These are phyloP conservation scores for Eurystomus gularis DNA, from an alignment of 2,113 vertebrate species.

Conservation along the genomic window DNA sequence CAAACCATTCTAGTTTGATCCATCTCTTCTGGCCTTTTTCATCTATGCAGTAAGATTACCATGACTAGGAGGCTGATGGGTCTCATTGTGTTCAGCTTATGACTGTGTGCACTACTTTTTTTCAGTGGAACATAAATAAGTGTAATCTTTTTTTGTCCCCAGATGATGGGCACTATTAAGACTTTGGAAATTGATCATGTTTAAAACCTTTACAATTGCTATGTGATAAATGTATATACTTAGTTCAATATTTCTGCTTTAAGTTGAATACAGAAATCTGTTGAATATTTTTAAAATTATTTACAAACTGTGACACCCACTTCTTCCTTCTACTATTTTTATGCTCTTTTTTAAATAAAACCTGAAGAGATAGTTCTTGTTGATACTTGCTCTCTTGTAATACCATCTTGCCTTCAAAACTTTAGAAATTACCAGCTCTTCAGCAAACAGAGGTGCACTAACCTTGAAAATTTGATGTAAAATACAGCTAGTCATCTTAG, in stretches of 20 bases:
- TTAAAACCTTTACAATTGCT: neutral
- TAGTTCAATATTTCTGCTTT: neutral
- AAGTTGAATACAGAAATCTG: neutral
- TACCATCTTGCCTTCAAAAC: neutral
- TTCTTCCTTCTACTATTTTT: neutral
- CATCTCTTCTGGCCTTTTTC: constrained; percentile 43
- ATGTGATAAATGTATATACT: neutral
- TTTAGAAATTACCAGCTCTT: neutral
- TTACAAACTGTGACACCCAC: neutral
- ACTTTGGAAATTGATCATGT: neutral
- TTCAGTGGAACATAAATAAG: neutral
- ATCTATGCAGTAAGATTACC: constrained; percentile 5
- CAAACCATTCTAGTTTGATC: constrained; percentile 22
- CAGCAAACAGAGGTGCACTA: neutral
- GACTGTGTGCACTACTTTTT: neutral
- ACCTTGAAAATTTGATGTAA: neutral
- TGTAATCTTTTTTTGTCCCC: neutral
- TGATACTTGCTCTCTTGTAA: neutral
- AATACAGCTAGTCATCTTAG: neutral
- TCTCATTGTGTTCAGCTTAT: constrained; percentile 5
- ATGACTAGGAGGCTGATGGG: constrained; percentile 45
- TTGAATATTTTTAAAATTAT: neutral
- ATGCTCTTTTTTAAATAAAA: neutral
- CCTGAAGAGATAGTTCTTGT: neutral
- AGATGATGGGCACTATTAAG: neutral